Percentiles rank a stretch among this genome's conserved stretches.
These are phyloP conservation scores for Papilio glaucus DNA, from an alignment of 1,140 invertebrate genomes.

Conservation along the genomic window DNA sequence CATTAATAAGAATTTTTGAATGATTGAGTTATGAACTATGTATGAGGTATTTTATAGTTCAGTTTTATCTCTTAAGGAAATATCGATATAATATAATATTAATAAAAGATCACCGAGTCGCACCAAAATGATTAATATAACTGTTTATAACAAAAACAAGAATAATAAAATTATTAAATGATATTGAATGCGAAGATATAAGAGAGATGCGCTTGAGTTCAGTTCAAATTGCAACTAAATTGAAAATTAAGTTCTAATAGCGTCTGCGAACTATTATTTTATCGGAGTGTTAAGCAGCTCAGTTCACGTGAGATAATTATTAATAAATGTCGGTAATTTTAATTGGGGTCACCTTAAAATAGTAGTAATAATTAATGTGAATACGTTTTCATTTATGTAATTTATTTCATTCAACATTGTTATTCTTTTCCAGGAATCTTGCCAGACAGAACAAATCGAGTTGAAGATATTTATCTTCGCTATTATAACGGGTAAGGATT, in stretches of 20 bases:
- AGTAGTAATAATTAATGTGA: neutral
- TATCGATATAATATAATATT: no score
- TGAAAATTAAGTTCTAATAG: neutral
- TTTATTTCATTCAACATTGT: neutral
- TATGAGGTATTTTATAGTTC: no score
- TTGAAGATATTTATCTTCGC: constrained; percentile 75
- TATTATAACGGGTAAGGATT: constrained; percentile 74
- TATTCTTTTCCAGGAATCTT: constrained; percentile 66
- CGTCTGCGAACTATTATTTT: neutral
- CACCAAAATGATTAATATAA: no score
- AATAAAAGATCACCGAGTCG: no score
- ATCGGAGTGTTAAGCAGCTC: neutral
- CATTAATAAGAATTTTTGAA: no score
- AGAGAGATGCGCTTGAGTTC: no score
- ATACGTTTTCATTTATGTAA: neutral
- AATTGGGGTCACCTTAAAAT: neutral
- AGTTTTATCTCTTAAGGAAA: no score
- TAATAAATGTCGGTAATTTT: neutral
- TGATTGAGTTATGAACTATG: no score
- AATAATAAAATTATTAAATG: no score
- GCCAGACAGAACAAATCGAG: constrained; percentile 68
- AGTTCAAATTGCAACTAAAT: no score
- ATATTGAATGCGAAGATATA: no score
- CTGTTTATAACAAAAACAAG: no score
- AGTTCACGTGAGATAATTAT: neutral